These are phyloP conservation scores for Enteromius argenteus DNA, from an alignment of 2,797 vertebrate genomes.

Conservation along the genomic window DNA sequence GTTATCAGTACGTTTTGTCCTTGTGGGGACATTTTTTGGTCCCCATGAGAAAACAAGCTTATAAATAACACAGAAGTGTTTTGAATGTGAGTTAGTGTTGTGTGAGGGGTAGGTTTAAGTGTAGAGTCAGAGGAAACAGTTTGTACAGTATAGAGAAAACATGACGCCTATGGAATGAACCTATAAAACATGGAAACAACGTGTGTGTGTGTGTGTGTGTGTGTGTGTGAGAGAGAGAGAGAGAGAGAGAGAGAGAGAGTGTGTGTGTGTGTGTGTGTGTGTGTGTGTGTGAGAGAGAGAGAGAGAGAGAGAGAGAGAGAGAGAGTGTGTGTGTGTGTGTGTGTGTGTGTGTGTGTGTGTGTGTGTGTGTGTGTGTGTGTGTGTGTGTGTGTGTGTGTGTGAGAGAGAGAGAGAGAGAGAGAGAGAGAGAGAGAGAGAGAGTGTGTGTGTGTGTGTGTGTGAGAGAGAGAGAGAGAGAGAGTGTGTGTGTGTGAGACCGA, in stretches of 20 bases:
- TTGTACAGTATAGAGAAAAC: too few relatives aligned
- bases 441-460: conserved; percentile 15
- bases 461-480: too few relatives aligned
- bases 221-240: not conserved
- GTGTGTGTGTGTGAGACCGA: not conserved
- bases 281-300: too few relatives aligned
- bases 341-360: too few relatives aligned
- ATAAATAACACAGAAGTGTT: not conserved
- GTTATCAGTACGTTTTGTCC: not conserved
- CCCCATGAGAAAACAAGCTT: not conserved
- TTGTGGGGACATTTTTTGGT: not conserved
- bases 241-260: too few relatives aligned
- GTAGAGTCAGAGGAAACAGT: not conserved
- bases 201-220: not conserved
- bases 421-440: not conserved
- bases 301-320: too few relatives aligned
- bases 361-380: too few relatives aligned
- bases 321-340: too few relatives aligned
- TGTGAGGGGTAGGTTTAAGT: not conserved
- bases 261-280: too few relatives aligned
- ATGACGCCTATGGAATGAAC: not conserved
- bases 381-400: too few relatives aligned
- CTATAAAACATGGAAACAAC: not conserved
- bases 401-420: too few relatives aligned
- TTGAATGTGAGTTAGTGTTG: not conserved